A percentile compares a stretch with the other conserved stretches of the same genome.
Conservation (phyloP, 2,888 invertebrate species). For the Octodonta nipae region DNA sequence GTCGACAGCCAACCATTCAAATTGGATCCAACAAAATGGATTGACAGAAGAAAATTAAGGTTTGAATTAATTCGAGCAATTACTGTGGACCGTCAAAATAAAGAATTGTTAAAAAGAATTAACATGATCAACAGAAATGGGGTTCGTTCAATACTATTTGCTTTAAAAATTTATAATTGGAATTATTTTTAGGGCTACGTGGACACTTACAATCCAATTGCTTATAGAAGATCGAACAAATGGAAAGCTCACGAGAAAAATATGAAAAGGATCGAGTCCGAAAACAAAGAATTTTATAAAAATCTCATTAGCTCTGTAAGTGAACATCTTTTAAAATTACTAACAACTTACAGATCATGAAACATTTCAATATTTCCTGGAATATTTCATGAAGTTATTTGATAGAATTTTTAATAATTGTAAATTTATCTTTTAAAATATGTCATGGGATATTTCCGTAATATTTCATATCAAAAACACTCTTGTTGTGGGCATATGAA, state of each 20-base stretch:
- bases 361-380: too few relatives aligned
- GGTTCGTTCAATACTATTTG: slow-evolving; percentile 8
- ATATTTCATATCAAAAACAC: too few relatives aligned
- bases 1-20: slow-evolving; percentile 43
- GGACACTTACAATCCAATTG: slow-evolving; percentile 12
- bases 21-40: slow-evolving; percentile 40
- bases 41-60: slow-evolving; percentile 34
- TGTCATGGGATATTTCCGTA: too few relatives aligned
- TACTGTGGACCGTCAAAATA: slow-evolving; percentile 42
- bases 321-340: slow-evolving; percentile 2
- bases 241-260: slow-evolving; percentile 20
- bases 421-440: too few relatives aligned
- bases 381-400: too few relatives aligned
- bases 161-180: slow-evolving; percentile 3
- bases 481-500: too few relatives aligned
- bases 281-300: slow-evolving; percentile 23
- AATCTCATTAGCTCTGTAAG: slow-evolving; percentile 16
- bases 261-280: slow-evolving; percentile 20
- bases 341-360: too few relatives aligned
- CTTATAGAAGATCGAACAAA: slow-evolving; percentile 21
- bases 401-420: too few relatives aligned
- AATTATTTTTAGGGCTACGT: too few relatives aligned
- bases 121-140: slow-evolving; percentile 46
- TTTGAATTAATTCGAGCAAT: slow-evolving; percentile 33
- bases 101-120: slow-evolving; percentile 44